Conservation (phyloP, 2,888 invertebrate genomes). For the Brenthis hecate region DNA sequence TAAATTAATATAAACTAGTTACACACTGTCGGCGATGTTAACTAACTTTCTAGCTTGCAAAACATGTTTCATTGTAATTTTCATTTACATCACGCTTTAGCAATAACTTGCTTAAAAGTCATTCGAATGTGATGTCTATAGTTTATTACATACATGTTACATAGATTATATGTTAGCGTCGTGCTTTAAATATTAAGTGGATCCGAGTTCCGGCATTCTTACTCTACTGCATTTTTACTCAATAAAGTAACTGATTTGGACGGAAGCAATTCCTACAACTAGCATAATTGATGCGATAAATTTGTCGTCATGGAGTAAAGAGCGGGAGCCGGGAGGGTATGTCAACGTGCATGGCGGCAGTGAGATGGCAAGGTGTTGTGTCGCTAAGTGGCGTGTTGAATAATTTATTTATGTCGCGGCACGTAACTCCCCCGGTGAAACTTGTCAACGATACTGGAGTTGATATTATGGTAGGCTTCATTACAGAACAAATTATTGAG, state of each 20-base stretch:
- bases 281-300: conserved; percentile 40
- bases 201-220: conserved; percentile 21
- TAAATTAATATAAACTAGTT: conserved; percentile 16
- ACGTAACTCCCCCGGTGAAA: conserved; percentile 68
- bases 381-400: conserved; percentile 71
- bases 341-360: conserved; percentile 30
- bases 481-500: conserved; percentile 17
- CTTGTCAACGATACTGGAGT: conserved; percentile 55
- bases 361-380: conserved; percentile 49
- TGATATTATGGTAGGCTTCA: conserved; percentile 50
- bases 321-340: conserved; percentile 32
- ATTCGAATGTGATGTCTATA: conserved; percentile 36
- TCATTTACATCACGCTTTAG: conserved; percentile 40
- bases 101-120: conserved; percentile 39
- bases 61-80: conserved; percentile 36
- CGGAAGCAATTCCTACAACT: conserved; percentile 1
- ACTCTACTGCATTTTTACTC: not conserved
- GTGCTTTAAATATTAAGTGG: conserved; percentile 33
- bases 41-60: conserved; percentile 25
- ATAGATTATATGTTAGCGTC: conserved; percentile 25
- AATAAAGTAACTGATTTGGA: conserved; percentile 9
- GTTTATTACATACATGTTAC: conserved; percentile 34
- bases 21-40: conserved; percentile 16
- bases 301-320: conserved; percentile 42
- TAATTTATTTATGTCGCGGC: conserved; percentile 78